Evolutionary conservation across 2,888 invertebrate genomes (phyloP), one percentile per base, ranked within the genome.

Genomic region (Idaea biselata): DNA sequence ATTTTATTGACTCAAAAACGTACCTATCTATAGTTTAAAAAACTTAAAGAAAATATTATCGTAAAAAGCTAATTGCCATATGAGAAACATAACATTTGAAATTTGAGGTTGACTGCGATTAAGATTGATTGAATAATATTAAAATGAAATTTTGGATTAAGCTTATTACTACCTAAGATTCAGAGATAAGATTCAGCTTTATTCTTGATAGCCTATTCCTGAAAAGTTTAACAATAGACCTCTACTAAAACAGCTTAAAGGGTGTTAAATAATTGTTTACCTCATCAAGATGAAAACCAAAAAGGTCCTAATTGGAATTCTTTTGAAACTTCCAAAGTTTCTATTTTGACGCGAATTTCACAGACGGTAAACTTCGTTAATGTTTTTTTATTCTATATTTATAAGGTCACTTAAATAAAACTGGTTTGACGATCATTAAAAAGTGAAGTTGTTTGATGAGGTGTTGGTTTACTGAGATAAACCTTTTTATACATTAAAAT

Each of bases 301-400:
- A 75, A 75, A 78, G 70, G 69, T 77, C 67, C 75, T 80, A 71
- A 80, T 80, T 78, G 75, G 69, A 79, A 80, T 80, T 78, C 80
- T 78, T 80, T 68, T 32, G 60, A 6, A 68, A 79, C 71, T 75
- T 68, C 55, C 63, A 63, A 67, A 76, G 75, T 73, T 75, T 72
- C n/a, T 56, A 67, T 64, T 73, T 72, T 65, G 66, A 66, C 60
- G 44, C 44, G 44, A 68, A 72, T 66, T 73, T 72, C 59, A 58
- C 57, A 61, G 33, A 61, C 62, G 61, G 65, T 64, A 65, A 60
- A 64, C 62, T 44, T 44, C 44, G 44, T 7, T 60, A 60, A 66
- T 62, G 66, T 63, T 62, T 63, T 66, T 69, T 65, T 60, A 3
- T 58, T 67, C 68, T 68, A 66, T 69, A 68, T 69, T 69, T 66